Base-by-base conservation (phyloP, 2,888 invertebrate species). In the Patella pellucida region DNA sequence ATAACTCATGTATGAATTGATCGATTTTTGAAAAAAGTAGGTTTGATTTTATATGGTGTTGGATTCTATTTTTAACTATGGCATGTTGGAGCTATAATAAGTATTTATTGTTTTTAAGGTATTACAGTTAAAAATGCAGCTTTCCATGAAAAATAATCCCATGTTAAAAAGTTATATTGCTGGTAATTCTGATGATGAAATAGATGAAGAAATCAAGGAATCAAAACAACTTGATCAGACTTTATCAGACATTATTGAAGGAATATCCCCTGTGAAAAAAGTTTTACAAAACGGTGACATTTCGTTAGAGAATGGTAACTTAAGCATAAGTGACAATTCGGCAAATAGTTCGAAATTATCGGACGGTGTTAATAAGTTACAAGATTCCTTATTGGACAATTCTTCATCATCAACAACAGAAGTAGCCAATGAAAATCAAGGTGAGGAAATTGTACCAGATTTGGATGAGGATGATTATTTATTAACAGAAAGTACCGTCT, bases 91-190 rank as follows among this genome's bases (percentile, higher is more conserved):
- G 0, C 19, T 62, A 12, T 19, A 12, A 19, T 62, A 9, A 62
- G 19, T 62, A 62, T 62, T 62, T 62, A 19, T n/a, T 62, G n/a
- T 52, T 68, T 77, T 77, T 19, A 84, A 91, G 91, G 86, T 90
- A 68, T 74, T 89, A 67, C 88, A 90, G 81, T 81, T 90, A 76
- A 88, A 89, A 76, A 79, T 89, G 81, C 83, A 87, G 1, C 76
- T 80, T 1, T 80, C 80, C 3, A 82, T 84, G 12, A 79, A 81
- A 72, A 73, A 81, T 41, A 75, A 80, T 0, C 19, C 78, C 9
- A 80, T 80, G 78, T 76, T 78, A 0, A 77, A 84, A 50, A 83
- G 82, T 56, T 82, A 83, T 23, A 82, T 81, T 5, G 79, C 81
- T 27, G 80, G 81, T 14, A 83, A 85, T 56, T 84, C 84, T 16